Evolutionary conservation across 2,888 invertebrate species (phyloP).

Genomic region (Dryadula phaetusa): DNA sequence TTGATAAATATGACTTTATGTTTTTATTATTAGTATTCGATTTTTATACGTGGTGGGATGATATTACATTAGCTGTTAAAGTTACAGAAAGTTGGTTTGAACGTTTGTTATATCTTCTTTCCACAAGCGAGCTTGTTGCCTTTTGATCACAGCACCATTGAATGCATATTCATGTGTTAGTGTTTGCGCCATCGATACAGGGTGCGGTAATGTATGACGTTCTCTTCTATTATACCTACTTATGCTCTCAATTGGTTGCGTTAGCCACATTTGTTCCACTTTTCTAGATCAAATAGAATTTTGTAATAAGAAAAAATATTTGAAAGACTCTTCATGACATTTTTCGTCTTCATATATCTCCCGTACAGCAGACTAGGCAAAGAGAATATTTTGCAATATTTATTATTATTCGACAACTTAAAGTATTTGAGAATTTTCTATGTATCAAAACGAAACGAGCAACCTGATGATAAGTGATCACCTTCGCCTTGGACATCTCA

Average conservation of each 20-base stretch:
- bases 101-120: not conserved
- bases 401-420: too few relatives aligned
- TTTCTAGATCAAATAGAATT: not conserved
- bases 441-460: too few relatives aligned
- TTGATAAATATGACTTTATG: too few relatives aligned
- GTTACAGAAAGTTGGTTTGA: not conserved
- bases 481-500: too few relatives aligned
- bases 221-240: conserved; percentile 20
- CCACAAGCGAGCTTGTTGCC: conserved; percentile 25
- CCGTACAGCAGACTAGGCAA: too few relatives aligned
- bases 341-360: too few relatives aligned
- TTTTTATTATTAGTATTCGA: not conserved
- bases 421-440: too few relatives aligned
- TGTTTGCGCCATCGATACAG: conserved; percentile 27
- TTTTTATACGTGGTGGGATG: not conserved
- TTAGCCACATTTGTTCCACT: conserved; percentile 3
- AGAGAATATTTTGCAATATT: too few relatives aligned
- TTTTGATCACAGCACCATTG: conserved; percentile 29
- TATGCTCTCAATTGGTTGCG: conserved; percentile 27
- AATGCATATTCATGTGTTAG: conserved; percentile 32
- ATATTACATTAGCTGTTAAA: not conserved
- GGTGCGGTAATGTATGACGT: conserved; percentile 30
- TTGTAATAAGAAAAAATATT: not conserved
- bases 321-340: too few relatives aligned
- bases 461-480: too few relatives aligned